Base-by-base conservation (phyloP, 2,888 invertebrate genomes). In the Ennomos fuscantarius region DNA sequence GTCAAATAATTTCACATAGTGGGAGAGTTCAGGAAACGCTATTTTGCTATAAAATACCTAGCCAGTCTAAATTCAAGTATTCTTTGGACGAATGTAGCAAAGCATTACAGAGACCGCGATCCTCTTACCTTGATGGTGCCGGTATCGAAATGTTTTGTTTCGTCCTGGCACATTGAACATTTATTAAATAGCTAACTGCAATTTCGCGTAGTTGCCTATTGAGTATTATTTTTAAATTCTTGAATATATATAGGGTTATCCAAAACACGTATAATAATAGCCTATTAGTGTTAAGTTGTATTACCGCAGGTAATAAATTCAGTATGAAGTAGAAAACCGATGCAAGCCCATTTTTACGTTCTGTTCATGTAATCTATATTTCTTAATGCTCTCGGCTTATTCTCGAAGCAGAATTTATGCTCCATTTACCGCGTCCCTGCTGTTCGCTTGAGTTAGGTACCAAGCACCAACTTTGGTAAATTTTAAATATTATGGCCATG, bases 361-460 rank as follows among this genome's bases (percentile, higher is more conserved):
- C 72, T 73, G 73, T 79, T 79, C 75, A 78, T 78, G 78, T 84
- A 82, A 85, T 85, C 80, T 86, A 82, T 82, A 83, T 84, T 83
- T 84, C 84, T 82, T 85, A 85, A 85, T 82, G 82, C 76, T 66
- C 77, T 73, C 77, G 74, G 82, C 79, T 84, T 83, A 81, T 85
- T 85, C 81, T 78, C 76, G 79, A 82, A 81, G 81, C 70, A 77
- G 79, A 85, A 88, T 89, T 86, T 87, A 87, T 88, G 85, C 74
- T 79, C 83, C 85, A 85, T 87, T 88, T 85, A 82, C 83, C 74
- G 74, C 74, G 68, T 77, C 79, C 77, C 81, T 74, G 80, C 76
- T 81, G 76, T 76, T 71, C 75, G 74, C 69, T 76, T 74, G 81
- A 81, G 81, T 80, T 79, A 79, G 76, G 77, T 76, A 73, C 72